phyloP scores from a whole-genome alignment of 2,797 vertebrate genomes.

The Dendrocincla tyrannina region DNA sequence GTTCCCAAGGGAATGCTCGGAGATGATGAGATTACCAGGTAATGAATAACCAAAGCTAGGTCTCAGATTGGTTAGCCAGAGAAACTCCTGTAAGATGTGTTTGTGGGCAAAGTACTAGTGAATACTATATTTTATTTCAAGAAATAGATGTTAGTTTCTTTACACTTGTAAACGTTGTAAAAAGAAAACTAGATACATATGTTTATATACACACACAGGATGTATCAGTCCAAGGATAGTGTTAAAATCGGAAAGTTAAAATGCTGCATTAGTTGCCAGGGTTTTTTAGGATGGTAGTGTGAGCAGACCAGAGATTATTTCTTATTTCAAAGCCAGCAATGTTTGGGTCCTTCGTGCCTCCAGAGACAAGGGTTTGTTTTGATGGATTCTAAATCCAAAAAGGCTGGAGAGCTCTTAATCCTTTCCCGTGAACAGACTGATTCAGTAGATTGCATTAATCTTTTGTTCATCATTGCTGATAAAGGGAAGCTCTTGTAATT shows the following conservation, averaged over 20 bases:
- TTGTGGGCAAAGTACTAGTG: not conserved
- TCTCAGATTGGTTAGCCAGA: not conserved
- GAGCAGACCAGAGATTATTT: not conserved
- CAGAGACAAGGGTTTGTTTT: not conserved
- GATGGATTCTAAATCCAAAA: slow-evolving; percentile 13
- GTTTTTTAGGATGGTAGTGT: not conserved
- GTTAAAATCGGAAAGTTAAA: not conserved
- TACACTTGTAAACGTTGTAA: not conserved
- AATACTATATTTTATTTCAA: not conserved
- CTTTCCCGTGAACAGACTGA: not conserved
- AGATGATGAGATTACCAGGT: slow-evolving; percentile 92
- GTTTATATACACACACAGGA: rapidly evolving
- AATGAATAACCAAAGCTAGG: slow-evolving; percentile 2
- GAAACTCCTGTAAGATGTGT: not conserved
- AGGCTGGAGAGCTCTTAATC: not conserved
- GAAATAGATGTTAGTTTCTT: not conserved
- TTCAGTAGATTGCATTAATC: slow-evolving; percentile 25
- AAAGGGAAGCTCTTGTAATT: not conserved
- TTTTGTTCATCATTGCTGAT: not conserved
- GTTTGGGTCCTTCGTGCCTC: not conserved
- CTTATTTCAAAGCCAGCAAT: not conserved
- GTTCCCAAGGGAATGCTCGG: slow-evolving; percentile 86
- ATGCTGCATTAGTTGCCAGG: not conserved
- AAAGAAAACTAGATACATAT: not conserved
- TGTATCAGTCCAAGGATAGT: not conserved